Base-by-base conservation (phyloP, 2,113 vertebrate species). In the Thryonomys swinderianus region DNA sequence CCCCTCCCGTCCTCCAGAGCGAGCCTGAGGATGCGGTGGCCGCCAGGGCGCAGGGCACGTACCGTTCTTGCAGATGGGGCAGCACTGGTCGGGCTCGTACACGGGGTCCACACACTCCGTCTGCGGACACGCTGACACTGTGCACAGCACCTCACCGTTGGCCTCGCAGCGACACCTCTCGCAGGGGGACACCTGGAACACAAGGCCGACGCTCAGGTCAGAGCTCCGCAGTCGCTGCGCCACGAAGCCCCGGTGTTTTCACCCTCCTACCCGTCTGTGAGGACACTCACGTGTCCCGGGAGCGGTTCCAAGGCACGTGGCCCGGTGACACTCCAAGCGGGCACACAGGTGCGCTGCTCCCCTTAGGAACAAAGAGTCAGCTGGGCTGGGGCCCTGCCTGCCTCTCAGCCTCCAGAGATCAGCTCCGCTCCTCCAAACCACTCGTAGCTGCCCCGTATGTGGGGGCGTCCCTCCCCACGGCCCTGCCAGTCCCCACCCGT, bases 41-140 rank as follows among this genome's bases (percentile, higher is more conserved):
- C 42, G 14, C 9, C 13, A 0, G 2, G 0, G 0, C 4, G 32
- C 0, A 0, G 10, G 16, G 12, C 73, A 97, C 98, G 16, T 98
- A 99, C 99, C 99, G 1, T 99, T 99, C 98, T 99, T 99, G 98
- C 99, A 99, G 98, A 99, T 99, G 76, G 99, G 99, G 90, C 99
- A 99, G 98, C 99, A 99, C 97, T 99, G 99, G 85, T 99, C 99
- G 0, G 99, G 99, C 98, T 99, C 99, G 3, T 99, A 99, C 67
- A 99, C 99, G 0, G 99, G 99, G 97, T 99, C 99, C 98, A 99
- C 99, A 2, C 99, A 99, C 97, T 99, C 99, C 0, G 99, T 99
- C 98, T 99, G 99, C 69, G 99, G 99, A 97, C 99, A 99, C 37
- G 99, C 99, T 0, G 99, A 99, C 95, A 99, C 99, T 0, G 99